Base-by-base conservation (phyloP, 2,797 vertebrate species). In the Artibeus jamaicensis region DNA sequence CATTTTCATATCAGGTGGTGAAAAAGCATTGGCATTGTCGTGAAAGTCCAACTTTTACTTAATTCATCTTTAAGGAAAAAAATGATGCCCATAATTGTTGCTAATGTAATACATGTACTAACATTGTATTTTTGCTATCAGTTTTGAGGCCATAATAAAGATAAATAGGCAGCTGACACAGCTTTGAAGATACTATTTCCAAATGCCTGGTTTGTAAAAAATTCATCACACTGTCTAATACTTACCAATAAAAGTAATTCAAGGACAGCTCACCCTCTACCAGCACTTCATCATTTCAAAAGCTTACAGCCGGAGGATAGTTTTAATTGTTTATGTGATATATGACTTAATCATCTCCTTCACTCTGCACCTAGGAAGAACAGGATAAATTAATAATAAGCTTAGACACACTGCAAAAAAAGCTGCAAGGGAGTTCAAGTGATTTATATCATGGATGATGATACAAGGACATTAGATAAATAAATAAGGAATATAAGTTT, bases 291-390 rank as follows among this genome's bases (percentile, higher is more conserved):
- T 98, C 91, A 93, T 97, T 98, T 98, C 95, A 95, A 74, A 96
- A 94, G 70, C 70, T 95, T 78, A 77, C 92, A 92, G 53, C 90
- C 93, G 98, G 97, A 97, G 86, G 68, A 94, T 77, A 76, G 59
- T 98, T 98, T 98, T 98, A 98, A 98, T 98, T 98, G 98, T 97
- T 97, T 98, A 97, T 97, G 94, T 97, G 96, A 98, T 98, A 22
- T 95, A 98, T 97, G 82, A 94, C 94, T 97, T 97, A 81, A 97
- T 96, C 81, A 19, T 97, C 95, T 98, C 91, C 93, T 97, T 98
- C 83, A 89, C 50, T 97, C 88, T 90, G 53, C 44, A 95, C 22
- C 59, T 87, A 94, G 93, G 86, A 95, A 97, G 89, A 97, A 83
- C 83, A 67, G 37, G 92, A 44, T 96, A 97, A 98, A 98, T 98